Conservation (phyloP, 1,140 invertebrate genomes). For the Rhopalosiphum padi region DNA sequence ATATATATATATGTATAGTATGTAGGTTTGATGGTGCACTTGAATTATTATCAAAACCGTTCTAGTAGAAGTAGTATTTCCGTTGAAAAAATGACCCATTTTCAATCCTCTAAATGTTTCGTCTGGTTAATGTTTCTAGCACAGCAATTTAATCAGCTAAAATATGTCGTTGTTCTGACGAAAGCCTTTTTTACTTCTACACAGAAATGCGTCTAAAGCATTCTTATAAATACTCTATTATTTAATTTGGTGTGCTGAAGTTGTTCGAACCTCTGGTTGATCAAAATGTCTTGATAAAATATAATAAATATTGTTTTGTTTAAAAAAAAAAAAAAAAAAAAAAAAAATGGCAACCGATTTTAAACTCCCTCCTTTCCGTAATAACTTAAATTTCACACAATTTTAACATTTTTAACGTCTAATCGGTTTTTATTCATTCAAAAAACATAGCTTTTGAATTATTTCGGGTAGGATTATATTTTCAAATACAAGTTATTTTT, state of each 20-base stretch:
- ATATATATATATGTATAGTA: background rate
- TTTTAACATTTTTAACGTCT: background rate
- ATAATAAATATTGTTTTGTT: background rate
- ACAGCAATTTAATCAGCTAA: background rate
- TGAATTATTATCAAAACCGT: slow-evolving; percentile 10
- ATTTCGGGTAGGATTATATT: background rate
- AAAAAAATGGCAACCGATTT: background rate
- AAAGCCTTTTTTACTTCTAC: background rate
- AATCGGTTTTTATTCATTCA: background rate
- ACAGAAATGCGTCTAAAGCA: background rate
- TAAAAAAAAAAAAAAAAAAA: background rate
- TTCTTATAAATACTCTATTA: background rate
- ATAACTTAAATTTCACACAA: background rate
- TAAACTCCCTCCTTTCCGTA: background rate
- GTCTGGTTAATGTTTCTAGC: background rate
- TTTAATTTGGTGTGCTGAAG: background rate
- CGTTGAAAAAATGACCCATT: background rate
- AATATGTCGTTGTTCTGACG: background rate
- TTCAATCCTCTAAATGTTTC: background rate
- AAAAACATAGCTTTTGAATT: background rate
- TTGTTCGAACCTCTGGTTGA: background rate
- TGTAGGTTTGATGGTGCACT: background rate
- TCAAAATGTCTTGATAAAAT: background rate
- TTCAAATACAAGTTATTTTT: background rate
- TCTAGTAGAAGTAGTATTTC: background rate